Base-by-base conservation (phyloP, 1,140 invertebrate species). In the Ceratitis capitata region DNA sequence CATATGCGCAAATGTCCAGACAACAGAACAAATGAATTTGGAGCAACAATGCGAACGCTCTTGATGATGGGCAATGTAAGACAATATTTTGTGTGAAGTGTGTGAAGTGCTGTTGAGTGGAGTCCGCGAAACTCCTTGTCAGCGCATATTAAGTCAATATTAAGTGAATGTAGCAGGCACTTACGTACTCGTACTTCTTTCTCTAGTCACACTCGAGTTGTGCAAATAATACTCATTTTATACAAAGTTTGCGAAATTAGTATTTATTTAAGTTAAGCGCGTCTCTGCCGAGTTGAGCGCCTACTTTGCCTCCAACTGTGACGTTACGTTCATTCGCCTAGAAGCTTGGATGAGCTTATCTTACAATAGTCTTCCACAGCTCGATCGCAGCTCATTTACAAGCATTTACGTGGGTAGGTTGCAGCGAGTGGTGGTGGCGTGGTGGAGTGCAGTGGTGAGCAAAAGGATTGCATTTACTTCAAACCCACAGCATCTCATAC, bases 241-340 rank as follows among this genome's bases (percentile, higher is more conserved):
- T 78, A 42, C 39, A 45, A 78, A 42, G 35, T 23, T 78, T 78
- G 69, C 69, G 69, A 78, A 78, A 45, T 45, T 78, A 42, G n/a
- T 78, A 78, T 78, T 78, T 78, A 78, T 39, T 42, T 45, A 26
- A 45, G 69, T 9, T 19, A 10, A 45, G 32, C 69, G 29, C 45
- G n/a, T n/a, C 51, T 47, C 19, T 45, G 69, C 32, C 39, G 39
- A 78, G 16, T 3, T 6, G 39, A 35, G 69, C 69, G 69, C 61
- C 29, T 42, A 7, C 69, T 78, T 61, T 39, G 39, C 10, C 10
- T 47, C n/a, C n/a, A n/a, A n/a, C n/a, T n/a, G n/a, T n/a, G n/a
- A n/a, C n/a, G n/a, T n/a, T 14, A 3, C 23, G 2, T 78, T 23
- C 61, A 32, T 29, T 39, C 16, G 32, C 51, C n/a, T 23, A 23